Base-by-base conservation (phyloP, 1,140 invertebrate species). In the Harpegnathos saltator region DNA sequence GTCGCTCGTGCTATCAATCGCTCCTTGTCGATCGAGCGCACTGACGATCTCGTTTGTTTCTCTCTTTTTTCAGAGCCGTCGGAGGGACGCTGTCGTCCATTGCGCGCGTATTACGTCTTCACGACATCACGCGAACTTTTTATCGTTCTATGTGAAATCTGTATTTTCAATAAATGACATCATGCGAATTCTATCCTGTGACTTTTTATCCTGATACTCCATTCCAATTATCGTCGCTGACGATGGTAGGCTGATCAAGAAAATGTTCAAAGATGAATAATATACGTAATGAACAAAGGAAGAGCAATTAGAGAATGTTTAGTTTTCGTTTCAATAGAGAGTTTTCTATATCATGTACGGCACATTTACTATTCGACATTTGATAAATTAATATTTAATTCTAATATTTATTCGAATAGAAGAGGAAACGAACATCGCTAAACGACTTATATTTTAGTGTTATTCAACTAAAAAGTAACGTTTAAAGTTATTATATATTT, bases 161-260 rank as follows among this genome's bases (percentile, higher is more conserved):
- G 88, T 91, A 90, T 92, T 92, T 92, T 92, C 89, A 92, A 92
- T 92, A 92, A 91, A 92, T 44, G 72, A 54, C 81, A 87, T 84
- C 71, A 90, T 15, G 78, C 86, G 66, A 72, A 82, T 71, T 44
- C 44, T 52, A 15, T 2, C 44, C 24, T 58, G 19, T 9, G 15
- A 66, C 15, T 54, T 24, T 50, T 68, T 15, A 68, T 54, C 52
- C 15, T 3, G 38, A 3, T n/a, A 66, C 68, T 77, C 50, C 50
- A 19, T 54, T n/a, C 38, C 19, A 59, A 19, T 12, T 24, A 33
- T 61, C 52, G 26, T n/a, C 17, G 26, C 22, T 54, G 54, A 1
- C 11, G 73, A 71, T 38, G 33, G 1, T 38, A 48, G 1, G 17
- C 7, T 24, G 3, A 9, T 29, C 4, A 19, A 44, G 17, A 26